Evolutionary conservation across 2,113 vertebrate genomes (phyloP), one percentile per base, ranked within the genome.

Genomic region (Pomatorhinus ruficollis): DNA sequence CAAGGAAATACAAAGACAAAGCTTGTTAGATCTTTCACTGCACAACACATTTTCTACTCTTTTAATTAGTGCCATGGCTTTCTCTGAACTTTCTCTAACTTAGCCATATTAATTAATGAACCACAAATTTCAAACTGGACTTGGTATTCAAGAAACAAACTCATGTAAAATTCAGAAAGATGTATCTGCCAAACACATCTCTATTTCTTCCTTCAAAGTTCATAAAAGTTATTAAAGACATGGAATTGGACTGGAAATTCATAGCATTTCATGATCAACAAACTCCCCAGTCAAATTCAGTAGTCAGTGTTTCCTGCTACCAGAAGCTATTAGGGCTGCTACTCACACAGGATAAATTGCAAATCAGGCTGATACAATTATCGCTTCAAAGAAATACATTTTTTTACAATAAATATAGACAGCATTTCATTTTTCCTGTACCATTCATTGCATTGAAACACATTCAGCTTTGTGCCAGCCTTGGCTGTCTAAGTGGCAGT

Each of bases 1-100:
- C 21, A 31, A 66, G 27, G 45, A 65, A 94, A 66, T 44, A 35
- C 68, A 89, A 86, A 95, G 72, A 81, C 84, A 74, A 91, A 89
- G 63, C 75, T 92, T 96, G 49, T 90, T 91, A 93, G 85, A 53
- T 79, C 45, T 85, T 94, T 49, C 37, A 72, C 50, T 85, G 84
- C 57, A 87, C 54, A 83, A 83, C 20, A 24, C 16, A 64, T 76
- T 89, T 89, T 82, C 49, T 89, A 42, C n/a, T 85, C 61, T 65
- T 65, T n/a, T 87, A 95, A 96, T 93, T 92, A 93, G 53, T 53
- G 35, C 31, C 59, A 33, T 22, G 14, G 70, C 57, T 95, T 87
- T 60, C 40, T 85, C 61, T 87, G 78, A 96, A 94, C 53, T 68
- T 89, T 31, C 65, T 71, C 40, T 85, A 77, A 88, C 60, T 90